phyloP scores from a whole-genome alignment of 1,140 invertebrate species.

The Trichonephila inaurata region DNA sequence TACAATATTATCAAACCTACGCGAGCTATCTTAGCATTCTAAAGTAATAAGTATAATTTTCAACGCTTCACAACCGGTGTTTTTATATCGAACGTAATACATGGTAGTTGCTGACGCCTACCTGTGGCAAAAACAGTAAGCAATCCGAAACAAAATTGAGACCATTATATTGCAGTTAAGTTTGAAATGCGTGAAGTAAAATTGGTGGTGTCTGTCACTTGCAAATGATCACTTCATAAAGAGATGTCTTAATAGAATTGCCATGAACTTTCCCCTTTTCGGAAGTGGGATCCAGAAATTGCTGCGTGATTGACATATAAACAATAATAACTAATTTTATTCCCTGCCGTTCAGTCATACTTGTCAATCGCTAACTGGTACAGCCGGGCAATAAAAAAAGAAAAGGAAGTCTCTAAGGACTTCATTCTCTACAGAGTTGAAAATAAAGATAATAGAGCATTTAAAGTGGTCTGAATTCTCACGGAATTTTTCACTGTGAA shows the following conservation, averaged over 20 bases:
- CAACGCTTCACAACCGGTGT: background rate
- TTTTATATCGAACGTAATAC: conserved; percentile 6
- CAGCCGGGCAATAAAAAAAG: background rate
- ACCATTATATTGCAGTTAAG: conserved; percentile 32
- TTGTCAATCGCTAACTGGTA: background rate
- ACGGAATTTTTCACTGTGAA: background rate
- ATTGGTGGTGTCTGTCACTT: conserved; percentile 27
- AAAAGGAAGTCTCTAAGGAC: background rate
- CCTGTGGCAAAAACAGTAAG: background rate
- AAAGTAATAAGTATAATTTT: conserved; percentile 4
- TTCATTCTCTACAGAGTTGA: too few species aligned
- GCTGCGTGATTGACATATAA: conserved; percentile 49
- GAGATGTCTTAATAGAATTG: conserved; percentile 38
- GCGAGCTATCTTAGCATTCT: background rate
- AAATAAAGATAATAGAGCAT: background rate
- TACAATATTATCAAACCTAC: too few species aligned
- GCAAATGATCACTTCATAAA: background rate
- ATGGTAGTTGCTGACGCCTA: background rate
- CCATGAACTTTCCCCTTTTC: conserved; percentile 30
- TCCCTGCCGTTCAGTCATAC: background rate
- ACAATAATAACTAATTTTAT: conserved; percentile 53
- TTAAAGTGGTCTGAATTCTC: background rate
- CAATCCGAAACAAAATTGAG: conserved; percentile 27
- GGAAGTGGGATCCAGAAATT: conserved; percentile 16
- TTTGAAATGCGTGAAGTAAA: conserved; percentile 47